These are phyloP conservation scores for Balearica regulorum DNA, from an alignment of 2,797 vertebrate genomes.

Conservation along the genomic window DNA sequence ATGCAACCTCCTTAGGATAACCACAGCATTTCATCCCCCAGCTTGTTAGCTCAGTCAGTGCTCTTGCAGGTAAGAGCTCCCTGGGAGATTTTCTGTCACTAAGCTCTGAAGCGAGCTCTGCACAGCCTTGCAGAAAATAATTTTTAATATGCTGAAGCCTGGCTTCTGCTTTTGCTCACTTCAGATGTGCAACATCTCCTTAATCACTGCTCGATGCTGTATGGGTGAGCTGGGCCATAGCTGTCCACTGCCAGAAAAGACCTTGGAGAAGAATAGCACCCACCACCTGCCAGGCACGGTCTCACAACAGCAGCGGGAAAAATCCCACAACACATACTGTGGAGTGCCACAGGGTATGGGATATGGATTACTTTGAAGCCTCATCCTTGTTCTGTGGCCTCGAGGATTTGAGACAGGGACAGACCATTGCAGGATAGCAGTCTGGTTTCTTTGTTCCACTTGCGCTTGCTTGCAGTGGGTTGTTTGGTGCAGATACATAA, in stretches of 20 bases:
- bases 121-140: constrained; percentile 14
- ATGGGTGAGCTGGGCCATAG: not conserved
- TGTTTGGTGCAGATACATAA: not conserved
- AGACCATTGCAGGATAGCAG: not conserved
- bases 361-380: not conserved
- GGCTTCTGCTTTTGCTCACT: not conserved
- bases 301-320: not conserved
- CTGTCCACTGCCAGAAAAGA: not conserved
- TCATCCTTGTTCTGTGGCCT: not conserved
- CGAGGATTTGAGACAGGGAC: not conserved
- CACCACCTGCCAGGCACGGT: not conserved
- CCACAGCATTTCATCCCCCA: not conserved
- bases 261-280: not conserved
- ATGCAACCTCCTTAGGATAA: not conserved
- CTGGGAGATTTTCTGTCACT: constrained; percentile 21
- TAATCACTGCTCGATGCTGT: not conserved
- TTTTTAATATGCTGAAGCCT: not conserved
- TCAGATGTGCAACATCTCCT: not conserved
- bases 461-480: not conserved
- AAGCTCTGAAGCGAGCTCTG: constrained; percentile 18
- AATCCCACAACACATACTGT: rapidly evolving
- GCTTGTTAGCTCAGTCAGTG: not conserved
- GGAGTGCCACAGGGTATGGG: rapidly evolving
- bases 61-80: constrained; percentile 26
- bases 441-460: not conserved